Conservation (phyloP, 2,797 vertebrate genomes). For the Salmo trutta region DNA sequence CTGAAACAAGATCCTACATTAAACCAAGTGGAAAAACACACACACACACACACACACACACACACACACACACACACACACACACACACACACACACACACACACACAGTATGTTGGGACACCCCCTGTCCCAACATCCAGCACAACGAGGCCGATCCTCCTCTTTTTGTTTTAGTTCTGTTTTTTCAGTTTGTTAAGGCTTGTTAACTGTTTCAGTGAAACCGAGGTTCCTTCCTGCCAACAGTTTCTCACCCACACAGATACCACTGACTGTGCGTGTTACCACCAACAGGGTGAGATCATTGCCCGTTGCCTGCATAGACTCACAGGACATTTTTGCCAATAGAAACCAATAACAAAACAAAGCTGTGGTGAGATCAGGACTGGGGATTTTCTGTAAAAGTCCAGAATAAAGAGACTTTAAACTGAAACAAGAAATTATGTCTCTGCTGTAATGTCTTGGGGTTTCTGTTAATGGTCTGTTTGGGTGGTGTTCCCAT, state of each 20-base stretch:
- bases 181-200: neutral
- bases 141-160: conserved; percentile 34
- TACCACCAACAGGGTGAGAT: conserved; percentile 35
- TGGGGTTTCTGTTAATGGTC: conserved; percentile 5
- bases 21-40: conserved; percentile 8
- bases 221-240: conserved; percentile 34
- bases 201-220: conserved; percentile 43
- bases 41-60: too few relatives aligned
- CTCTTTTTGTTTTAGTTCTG: neutral
- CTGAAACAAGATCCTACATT: conserved; percentile 12
- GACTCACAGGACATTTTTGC: conserved; percentile 26
- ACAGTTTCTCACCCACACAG: conserved; percentile 38
- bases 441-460: conserved; percentile 45
- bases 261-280: conserved; percentile 32
- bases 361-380: conserved; percentile 31
- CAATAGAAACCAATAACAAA: conserved; percentile 44
- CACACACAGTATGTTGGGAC: neutral
- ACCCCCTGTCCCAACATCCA: conserved; percentile 14
- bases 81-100: too few relatives aligned
- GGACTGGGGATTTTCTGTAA: conserved; percentile 12
- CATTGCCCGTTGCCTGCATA: conserved; percentile 28
- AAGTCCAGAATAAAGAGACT: conserved; percentile 20
- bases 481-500: conserved; percentile 12
- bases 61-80: too few relatives aligned
- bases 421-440: conserved; percentile 17